These are phyloP conservation scores for Gadopsis marmoratus DNA, from an alignment of 2,797 vertebrate species.

Conservation along the genomic window DNA sequence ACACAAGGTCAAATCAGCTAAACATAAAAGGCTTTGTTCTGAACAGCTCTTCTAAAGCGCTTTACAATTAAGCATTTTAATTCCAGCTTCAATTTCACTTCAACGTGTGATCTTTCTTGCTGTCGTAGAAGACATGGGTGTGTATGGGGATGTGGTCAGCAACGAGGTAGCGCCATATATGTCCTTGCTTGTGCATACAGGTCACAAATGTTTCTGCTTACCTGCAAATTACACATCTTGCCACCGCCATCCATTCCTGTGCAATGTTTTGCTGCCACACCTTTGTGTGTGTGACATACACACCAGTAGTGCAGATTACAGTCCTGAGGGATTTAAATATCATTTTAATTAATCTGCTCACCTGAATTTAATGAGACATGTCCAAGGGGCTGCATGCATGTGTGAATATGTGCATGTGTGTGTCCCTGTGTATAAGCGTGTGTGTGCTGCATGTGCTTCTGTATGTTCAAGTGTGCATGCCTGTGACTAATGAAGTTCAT, in stretches of 20 bases:
- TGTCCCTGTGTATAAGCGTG: slow-evolving; percentile 29
- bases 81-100: slow-evolving; percentile 16
- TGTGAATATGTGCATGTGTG: slow-evolving; percentile 47
- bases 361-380: slow-evolving; percentile 83
- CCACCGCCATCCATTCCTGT: slow-evolving; percentile 18
- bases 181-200: slow-evolving; percentile 38
- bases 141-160: not conserved
- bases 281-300: slow-evolving; percentile 52
- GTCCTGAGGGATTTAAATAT: slow-evolving; percentile 80
- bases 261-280: slow-evolving; percentile 27
- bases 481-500: slow-evolving; percentile 81
- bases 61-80: slow-evolving; percentile 25
- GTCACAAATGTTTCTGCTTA: slow-evolving; percentile 55
- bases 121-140: not conserved
- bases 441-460: slow-evolving; percentile 44
- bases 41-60: not conserved
- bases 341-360: slow-evolving; percentile 83
- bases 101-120: not conserved
- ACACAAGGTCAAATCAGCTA: slow-evolving; percentile 57
- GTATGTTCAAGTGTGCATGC: slow-evolving; percentile 74
- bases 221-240: slow-evolving; percentile 47
- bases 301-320: slow-evolving; percentile 67
- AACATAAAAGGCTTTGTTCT: slow-evolving; percentile 24
- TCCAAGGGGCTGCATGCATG: slow-evolving; percentile 59
- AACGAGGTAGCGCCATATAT: not conserved